phyloP scores from a whole-genome alignment of 2,888 invertebrate genomes.

The Sympetrum striolatum region DNA sequence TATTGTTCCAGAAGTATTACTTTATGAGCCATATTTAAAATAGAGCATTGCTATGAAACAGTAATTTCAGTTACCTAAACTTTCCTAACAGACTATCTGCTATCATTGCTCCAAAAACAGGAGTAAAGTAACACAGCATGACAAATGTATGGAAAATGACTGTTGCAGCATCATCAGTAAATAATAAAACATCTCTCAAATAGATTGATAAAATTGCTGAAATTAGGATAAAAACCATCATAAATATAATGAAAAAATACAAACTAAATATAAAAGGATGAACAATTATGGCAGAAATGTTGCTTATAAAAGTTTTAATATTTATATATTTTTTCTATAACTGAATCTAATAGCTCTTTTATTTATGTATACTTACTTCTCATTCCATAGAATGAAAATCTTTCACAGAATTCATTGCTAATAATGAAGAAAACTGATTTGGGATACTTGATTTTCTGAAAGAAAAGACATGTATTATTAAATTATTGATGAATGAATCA shows the following conservation, averaged over 20 bases:
- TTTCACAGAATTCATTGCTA: conserved; percentile 96
- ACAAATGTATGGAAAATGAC: conserved; percentile 89
- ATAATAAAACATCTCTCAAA: conserved; percentile 78
- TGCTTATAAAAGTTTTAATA: too few species aligned
- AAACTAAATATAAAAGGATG: background rate
- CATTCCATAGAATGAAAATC: conserved; percentile 97
- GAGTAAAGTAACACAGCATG: conserved; percentile 89
- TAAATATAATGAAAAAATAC: conserved; percentile 14
- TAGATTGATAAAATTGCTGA: conserved; percentile 93
- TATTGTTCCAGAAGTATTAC: background rate
- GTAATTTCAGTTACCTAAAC: conserved; percentile 66
- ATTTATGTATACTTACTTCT: conserved; percentile 73
- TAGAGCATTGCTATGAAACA: conserved; percentile 46
- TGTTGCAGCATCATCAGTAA: conserved; percentile 76
- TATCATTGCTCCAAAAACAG: conserved; percentile 88
- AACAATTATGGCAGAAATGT: background rate
- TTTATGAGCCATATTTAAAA: background rate
- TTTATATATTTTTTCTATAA: background rate
- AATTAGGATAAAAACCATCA: conserved; percentile 52
- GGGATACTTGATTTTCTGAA: conserved; percentile 68
- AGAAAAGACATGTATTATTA: background rate
- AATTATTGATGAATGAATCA: background rate
- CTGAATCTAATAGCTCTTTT: background rate
- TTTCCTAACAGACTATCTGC: conserved; percentile 93
- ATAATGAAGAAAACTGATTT: conserved; percentile 91